Evolutionary conservation across 2,113 vertebrate species (phyloP), one percentile per base, ranked within the genome.

Genomic region (Craseonycteris thonglongyai): DNA sequence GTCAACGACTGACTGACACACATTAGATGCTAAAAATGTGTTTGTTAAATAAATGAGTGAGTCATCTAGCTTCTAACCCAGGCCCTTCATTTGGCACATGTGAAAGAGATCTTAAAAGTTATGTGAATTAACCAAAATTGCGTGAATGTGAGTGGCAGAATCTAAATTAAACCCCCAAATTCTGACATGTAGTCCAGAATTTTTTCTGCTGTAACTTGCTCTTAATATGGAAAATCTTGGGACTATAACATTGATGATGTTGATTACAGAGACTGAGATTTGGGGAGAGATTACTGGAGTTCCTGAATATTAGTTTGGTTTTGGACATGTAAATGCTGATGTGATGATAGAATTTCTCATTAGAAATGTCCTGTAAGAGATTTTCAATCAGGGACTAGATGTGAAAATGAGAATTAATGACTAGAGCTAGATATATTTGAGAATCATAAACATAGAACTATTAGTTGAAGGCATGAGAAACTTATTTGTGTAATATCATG

Each of bases 111-210:
- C 49, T 54, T 75, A 18, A 69, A 65, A 58, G 76, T 26, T 83
- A 63, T n/a, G 9, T 63, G 79, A 78, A 91, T 82, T 78, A 47
- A 79, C 45, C 42, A 74, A 91, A 87, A 51, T 78, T 69, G 75
- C 16, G 51, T 51, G 61, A 61, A 21, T 69, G 40, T 72, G 54
- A 86, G 22, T 19, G n/a, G 45, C 24, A 75, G 40, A 75, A 76
- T 83, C 75, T 93, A 86, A 95, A 95, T 21, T 58, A 69, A 88
- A 78, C 47, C 58, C 59, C 24, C 30, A 75, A 86, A 91, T 88
- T n/a, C 74, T 75, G 6, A 90, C 35, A 59, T 33, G 16, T 65
- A 33, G 21, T 82, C 45, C 33, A 83, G 72, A 42, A 21, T 58
- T 94, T 63, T 68, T 79, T 61, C 86, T 75, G 45, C 65, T 85